phyloP scores from a whole-genome alignment of 1,140 invertebrate genomes.

The Schmidtea mediterranea region DNA sequence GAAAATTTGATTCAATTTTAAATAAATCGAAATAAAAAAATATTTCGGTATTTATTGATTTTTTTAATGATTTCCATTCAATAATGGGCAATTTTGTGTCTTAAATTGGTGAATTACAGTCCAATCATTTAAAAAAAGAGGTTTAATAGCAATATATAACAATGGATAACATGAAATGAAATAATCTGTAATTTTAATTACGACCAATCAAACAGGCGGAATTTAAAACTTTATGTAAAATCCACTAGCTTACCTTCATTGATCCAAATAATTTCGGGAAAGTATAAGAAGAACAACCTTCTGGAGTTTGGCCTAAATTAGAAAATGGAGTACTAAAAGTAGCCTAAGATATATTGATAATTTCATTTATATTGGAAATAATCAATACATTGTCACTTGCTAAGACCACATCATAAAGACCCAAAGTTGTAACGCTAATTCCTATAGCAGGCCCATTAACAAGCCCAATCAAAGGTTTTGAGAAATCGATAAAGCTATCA shows the following conservation, averaged over 20 bases:
- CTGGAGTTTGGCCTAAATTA: slow-evolving; percentile 45
- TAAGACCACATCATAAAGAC: slow-evolving; percentile 61
- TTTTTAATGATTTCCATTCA: no score
- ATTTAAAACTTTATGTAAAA: no score
- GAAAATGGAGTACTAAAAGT: slow-evolving; percentile 61
- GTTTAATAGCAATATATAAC: no score
- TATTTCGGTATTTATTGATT: no score
- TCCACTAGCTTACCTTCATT: slow-evolving; percentile 33
- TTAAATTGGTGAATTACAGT: no score
- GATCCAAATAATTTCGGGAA: slow-evolving; percentile 54
- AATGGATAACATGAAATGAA: no score
- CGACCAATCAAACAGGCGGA: no score
- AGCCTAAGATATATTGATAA: slow-evolving; percentile 33
- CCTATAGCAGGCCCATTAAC: slow-evolving; percentile 83
- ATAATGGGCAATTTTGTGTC: no score
- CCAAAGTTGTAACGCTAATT: slow-evolving; percentile 49
- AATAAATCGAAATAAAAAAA: no score
- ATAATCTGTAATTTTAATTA: no score
- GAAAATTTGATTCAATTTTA: no score
- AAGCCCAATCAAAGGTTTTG: slow-evolving; percentile 56
- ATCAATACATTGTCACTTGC: slow-evolving; percentile 39
- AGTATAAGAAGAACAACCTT: slow-evolving; percentile 51
- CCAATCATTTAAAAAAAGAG: no score
- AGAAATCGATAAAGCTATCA: slow-evolving; percentile 49
- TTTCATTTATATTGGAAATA: neutral